A percentile compares a stretch with the other conserved stretches of the same genome.
Evolutionary conservation across 2,888 invertebrate species (phyloP).

Genomic region (Drosophila anceps): DNA sequence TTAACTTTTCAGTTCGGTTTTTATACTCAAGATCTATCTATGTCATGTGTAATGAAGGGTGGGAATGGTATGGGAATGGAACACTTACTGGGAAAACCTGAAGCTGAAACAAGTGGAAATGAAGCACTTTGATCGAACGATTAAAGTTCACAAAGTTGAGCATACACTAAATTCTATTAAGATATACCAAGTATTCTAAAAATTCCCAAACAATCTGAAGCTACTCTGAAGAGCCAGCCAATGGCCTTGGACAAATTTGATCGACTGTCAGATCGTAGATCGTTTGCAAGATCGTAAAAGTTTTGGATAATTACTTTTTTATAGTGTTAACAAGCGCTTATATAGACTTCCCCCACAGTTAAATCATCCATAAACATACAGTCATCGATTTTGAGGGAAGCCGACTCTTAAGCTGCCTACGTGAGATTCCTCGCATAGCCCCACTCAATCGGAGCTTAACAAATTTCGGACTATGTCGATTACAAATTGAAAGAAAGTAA

Average conservation of each 20-base stretch:
- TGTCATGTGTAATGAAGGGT: not conserved
- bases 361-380: not conserved
- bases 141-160: too few relatives aligned
- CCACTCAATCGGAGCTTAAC: slow-evolving; percentile 1
- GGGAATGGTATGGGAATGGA: not conserved
- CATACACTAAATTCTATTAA: too few relatives aligned
- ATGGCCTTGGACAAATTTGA: not conserved
- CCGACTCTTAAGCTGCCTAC: slow-evolving; percentile 31
- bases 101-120: not conserved
- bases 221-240: not conserved
- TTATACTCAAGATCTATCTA: not conserved
- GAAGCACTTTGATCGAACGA: not conserved
- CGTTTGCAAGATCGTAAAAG: not conserved
- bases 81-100: not conserved
- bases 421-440: slow-evolving; percentile 40
- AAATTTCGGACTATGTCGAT: slow-evolving; percentile 27
- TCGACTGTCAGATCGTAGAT: not conserved
- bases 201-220: not conserved
- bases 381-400: not conserved
- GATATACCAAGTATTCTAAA: not conserved
- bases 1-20: not conserved
- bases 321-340: not conserved
- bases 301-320: not conserved
- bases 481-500: slow-evolving; percentile 53
- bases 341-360: not conserved